These are phyloP conservation scores for Rhea americana DNA, from an alignment of 2,113 vertebrate genomes.

Conservation along the genomic window DNA sequence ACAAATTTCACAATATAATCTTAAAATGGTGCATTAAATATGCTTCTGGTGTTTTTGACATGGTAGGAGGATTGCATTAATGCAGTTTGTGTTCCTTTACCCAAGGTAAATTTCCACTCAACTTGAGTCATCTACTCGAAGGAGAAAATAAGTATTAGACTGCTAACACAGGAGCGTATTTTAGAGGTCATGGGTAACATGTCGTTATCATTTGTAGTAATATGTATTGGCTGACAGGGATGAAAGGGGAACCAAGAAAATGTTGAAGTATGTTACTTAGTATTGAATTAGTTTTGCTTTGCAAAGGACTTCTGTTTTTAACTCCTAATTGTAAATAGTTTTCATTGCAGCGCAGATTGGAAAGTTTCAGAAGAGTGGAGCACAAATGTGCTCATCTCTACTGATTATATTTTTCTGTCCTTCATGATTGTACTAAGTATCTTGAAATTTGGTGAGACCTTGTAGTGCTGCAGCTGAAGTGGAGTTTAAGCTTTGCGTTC, in stretches of 20 bases:
- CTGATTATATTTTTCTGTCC: neutral
- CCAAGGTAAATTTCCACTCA: constrained; percentile 46
- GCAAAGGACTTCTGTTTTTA: constrained; percentile 47
- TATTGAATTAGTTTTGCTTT: constrained; percentile 38
- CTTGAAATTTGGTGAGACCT: neutral
- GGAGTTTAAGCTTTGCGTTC: constrained; percentile 6
- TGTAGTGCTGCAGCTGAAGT: rapidly evolving
- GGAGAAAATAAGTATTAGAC: constrained; percentile 54
- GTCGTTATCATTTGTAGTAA: constrained; percentile 42
- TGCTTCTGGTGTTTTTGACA: neutral
- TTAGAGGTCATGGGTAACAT: neutral
- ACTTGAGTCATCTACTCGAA: constrained; percentile 48
- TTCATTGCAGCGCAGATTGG: neutral
- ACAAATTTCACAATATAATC: rapidly evolving
- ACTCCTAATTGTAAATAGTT: neutral
- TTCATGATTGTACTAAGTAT: rapidly evolving
- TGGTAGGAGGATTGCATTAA: neutral
- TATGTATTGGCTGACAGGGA: constrained; percentile 55
- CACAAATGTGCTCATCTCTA: neutral
- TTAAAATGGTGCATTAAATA: rapidly evolving
- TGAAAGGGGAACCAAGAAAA: constrained; percentile 62
- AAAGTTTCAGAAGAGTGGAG: neutral
- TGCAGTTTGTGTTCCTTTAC: neutral
- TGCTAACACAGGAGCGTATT: neutral
- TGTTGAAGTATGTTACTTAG: constrained; percentile 50